phyloP scores from a whole-genome alignment of 2,888 invertebrate species.

The Clostera curtula region DNA sequence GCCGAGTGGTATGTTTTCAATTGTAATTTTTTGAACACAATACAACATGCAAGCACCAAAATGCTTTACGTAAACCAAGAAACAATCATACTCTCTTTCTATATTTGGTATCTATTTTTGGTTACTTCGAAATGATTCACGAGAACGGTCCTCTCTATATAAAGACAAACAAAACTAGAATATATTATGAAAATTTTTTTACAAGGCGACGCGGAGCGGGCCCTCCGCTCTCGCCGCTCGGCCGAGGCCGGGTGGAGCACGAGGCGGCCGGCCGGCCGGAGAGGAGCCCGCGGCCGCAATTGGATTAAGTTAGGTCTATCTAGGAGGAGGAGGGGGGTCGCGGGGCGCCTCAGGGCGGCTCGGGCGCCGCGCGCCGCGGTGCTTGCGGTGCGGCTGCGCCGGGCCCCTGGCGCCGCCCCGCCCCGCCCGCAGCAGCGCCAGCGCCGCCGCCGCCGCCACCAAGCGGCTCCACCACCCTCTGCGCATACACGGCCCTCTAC shows the following conservation, averaged over 20 bases:
- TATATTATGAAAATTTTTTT: slow-evolving; percentile 69
- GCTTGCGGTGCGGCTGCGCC: slow-evolving; percentile 71
- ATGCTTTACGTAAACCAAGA: slow-evolving; percentile 72
- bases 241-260: slow-evolving; percentile 31
- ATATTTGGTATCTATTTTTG: slow-evolving; percentile 75
- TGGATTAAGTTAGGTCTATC: slow-evolving; percentile 72
- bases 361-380: slow-evolving; percentile 74
- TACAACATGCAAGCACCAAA: slow-evolving; percentile 75
- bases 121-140: slow-evolving; percentile 68
- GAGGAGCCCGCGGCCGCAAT: slow-evolving; percentile 32
- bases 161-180: slow-evolving; percentile 71
- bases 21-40: slow-evolving; percentile 74
- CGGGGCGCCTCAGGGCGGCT: slow-evolving; percentile 60
- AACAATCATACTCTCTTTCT: slow-evolving; percentile 67
- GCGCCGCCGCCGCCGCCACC: slow-evolving; percentile 51
- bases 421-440: slow-evolving; percentile 52
- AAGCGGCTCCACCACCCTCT: neutral
- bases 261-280: slow-evolving; percentile 16
- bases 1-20: slow-evolving; percentile 64
- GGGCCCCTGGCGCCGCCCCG: slow-evolving; percentile 53
- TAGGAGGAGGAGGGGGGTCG: slow-evolving; percentile 47
- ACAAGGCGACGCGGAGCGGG: slow-evolving; percentile 51
- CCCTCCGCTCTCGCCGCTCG: no score
- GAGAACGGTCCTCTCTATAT: slow-evolving; percentile 67
- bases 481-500: neutral